Conservation (phyloP, 1,140 invertebrate genomes). For the Drosophila novamexicana region DNA sequence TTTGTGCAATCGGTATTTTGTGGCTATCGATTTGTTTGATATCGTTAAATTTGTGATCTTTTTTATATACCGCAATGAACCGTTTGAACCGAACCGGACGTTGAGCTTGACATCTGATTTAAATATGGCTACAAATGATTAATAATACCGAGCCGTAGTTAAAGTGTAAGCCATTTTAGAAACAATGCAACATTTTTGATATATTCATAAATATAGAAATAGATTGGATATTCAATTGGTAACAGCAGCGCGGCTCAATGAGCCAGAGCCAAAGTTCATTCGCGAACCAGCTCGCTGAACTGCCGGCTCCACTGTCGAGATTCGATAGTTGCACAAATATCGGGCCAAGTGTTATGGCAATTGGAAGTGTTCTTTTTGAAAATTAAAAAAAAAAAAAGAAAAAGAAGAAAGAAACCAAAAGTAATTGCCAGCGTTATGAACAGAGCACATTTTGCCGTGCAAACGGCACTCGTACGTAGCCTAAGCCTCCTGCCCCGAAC, state of each 20-base stretch:
- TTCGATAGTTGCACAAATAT: slow-evolving; percentile 28
- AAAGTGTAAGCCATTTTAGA: too few species aligned
- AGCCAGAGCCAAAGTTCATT: background rate
- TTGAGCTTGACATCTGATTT: too few species aligned
- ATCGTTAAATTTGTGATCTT: too few species aligned
- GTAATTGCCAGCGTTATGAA: slow-evolving; percentile 38
- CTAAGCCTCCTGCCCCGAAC: slow-evolving; percentile 16
- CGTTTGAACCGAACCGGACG: too few species aligned
- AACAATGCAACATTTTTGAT: background rate
- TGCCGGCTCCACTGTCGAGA: slow-evolving; percentile 2
- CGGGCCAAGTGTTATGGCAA: slow-evolving; percentile 35
- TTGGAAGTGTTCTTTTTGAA: slow-evolving; percentile 12
- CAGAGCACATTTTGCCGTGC: slow-evolving; percentile 41
- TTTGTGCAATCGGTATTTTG: background rate
- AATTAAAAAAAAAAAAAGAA: slow-evolving; percentile 1
- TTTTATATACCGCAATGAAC: too few species aligned
- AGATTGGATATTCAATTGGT: background rate
- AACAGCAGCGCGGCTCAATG: background rate
- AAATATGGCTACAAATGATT: too few species aligned
- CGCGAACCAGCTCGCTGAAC: slow-evolving; percentile 10
- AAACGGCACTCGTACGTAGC: slow-evolving; percentile 28
- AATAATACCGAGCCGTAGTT: too few species aligned
- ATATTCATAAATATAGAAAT: background rate
- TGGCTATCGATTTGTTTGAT: background rate
- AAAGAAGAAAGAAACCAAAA: background rate